Base-by-base conservation (phyloP, 2,113 vertebrate species). In the Terrapene triunguis region DNA sequence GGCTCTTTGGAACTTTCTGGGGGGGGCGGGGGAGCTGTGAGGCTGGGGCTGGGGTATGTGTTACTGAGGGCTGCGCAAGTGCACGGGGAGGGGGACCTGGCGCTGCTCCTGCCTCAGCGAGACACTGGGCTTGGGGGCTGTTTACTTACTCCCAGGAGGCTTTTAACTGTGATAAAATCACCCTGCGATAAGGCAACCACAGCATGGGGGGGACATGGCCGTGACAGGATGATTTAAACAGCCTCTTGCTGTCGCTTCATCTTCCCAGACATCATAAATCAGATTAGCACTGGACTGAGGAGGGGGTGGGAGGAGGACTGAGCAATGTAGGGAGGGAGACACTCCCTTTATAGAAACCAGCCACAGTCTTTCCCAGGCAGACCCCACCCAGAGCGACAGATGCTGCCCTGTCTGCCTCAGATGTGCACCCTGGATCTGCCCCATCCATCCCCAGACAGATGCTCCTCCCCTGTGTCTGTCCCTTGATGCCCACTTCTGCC, bases 181-280 rank as follows among this genome's bases (percentile, higher is more conserved):
- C 69, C 81, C 85, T 10, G 11, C 78, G 94, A 86, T 96, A 95
- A 95, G 94, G 79, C 93, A 44, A 21, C 76, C 84, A 29, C 5
- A 3, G 44, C 48, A 69, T 72, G 86, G 93, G 94, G 80, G 91
- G 82, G 95, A 88, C 88, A 80, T 65, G 57, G 93, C 91, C 87
- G 50, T 98, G 98, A 98, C 97, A 97, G 95, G 90, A 96, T 98
- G 97, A 98, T 98, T 97, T 98, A 97, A 98, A 97, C 25, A 95
- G 94, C 92, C 79, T 98, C 96, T 97, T 89, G 95, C 76, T 97
- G 94, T 97, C 93, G 94, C 94, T 98, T 98, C 95, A 94, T 97
- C 92, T 97, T 96, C 95, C 94, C 93, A 96, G 96, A 94, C 96
- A 94, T 96, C 82, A 59, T 96, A 98, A 94, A 98, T 98, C 91